These are phyloP conservation scores for Squalus acanthias DNA, from an alignment of 2,797 vertebrate species.

Conservation along the genomic window DNA sequence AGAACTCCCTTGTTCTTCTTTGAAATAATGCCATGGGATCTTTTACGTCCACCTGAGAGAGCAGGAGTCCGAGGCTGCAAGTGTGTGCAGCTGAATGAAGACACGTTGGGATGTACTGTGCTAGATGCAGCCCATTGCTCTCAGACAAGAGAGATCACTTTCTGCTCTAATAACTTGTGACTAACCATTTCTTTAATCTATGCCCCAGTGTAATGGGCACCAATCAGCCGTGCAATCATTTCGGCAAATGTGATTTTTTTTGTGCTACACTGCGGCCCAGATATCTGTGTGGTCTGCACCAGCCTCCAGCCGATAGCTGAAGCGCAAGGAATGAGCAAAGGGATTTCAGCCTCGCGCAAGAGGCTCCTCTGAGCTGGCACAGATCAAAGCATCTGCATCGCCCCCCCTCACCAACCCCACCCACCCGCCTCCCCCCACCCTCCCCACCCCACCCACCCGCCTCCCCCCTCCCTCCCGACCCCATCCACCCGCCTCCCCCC, in stretches of 20 bases:
- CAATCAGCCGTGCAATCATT: background rate
- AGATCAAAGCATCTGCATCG: background rate
- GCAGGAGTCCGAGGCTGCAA: background rate
- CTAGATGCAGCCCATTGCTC: background rate
- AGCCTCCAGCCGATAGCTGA: background rate
- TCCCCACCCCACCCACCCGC: background rate
- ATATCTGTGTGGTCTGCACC: background rate
- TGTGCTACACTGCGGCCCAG: background rate
- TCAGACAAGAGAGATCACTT: background rate
- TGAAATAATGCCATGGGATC: background rate
- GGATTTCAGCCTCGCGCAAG: background rate
- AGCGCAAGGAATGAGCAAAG: background rate
- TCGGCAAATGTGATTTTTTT: background rate
- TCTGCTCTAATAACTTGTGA: constrained; percentile 3
- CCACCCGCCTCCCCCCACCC: background rate
- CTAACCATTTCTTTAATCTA: background rate
- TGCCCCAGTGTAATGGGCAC: background rate
- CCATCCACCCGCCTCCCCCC: no score
- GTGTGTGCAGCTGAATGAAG: background rate
- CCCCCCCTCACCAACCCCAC: no score
- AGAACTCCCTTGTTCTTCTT: background rate
- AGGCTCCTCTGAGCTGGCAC: background rate
- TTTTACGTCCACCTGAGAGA: background rate
- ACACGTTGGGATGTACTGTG: no score
- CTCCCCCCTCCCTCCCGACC: no score